These are phyloP conservation scores for Trematocara zebra DNA, from an alignment of 2,113 vertebrate species.

Conservation along the genomic window DNA sequence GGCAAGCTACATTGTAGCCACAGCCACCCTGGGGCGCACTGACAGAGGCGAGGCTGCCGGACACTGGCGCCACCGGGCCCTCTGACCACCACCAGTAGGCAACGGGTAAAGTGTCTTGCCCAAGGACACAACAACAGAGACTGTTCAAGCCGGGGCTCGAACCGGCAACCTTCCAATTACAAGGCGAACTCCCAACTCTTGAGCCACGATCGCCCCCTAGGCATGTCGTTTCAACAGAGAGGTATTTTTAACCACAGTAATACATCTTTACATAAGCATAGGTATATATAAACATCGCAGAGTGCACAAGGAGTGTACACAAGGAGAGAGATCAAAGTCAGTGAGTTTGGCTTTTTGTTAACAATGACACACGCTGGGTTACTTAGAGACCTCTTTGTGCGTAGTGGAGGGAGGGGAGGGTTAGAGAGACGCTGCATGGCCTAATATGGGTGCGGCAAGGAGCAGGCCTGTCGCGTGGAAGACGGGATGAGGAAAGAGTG, in stretches of 20 bases:
- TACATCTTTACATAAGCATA: conserved; percentile 15
- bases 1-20: too few species aligned
- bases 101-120: too few species aligned
- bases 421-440: conserved; percentile 38
- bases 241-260: conserved; percentile 32
- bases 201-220: not conserved
- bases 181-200: too few species aligned
- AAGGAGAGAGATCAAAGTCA: conserved; percentile 35
- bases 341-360: conserved; percentile 32
- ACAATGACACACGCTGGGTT: conserved; percentile 42
- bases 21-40: too few species aligned
- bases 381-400: conserved; percentile 36
- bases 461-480: conserved; percentile 65
- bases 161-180: too few species aligned
- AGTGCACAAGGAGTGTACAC: conserved; percentile 19
- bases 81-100: too few species aligned
- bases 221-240: not conserved
- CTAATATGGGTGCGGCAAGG: conserved; percentile 60
- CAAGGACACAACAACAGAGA: too few species aligned
- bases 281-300: conserved; percentile 14
- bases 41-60: too few species aligned
- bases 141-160: too few species aligned
- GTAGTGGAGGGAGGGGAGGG: not conserved
- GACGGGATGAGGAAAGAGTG: conserved; percentile 42
- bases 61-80: too few species aligned